Conservation (phyloP, 2,797 vertebrate species). For the Margarornis squamiger region DNA sequence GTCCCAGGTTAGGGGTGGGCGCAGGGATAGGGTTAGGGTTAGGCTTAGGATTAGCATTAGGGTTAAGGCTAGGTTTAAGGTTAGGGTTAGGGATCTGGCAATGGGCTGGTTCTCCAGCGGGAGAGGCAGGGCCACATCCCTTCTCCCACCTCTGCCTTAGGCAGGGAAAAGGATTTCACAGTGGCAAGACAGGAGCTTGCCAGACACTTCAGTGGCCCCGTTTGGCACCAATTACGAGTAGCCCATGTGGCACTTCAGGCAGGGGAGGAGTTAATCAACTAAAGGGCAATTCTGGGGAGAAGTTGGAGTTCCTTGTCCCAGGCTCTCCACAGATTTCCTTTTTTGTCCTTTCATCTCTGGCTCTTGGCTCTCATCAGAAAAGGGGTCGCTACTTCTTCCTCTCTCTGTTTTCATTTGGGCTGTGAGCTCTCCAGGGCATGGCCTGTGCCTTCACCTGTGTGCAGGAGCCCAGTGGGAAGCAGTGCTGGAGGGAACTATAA, state of each 20-base stretch:
- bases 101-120: background rate
- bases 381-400: background rate
- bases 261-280: background rate
- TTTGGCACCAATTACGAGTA: background rate
- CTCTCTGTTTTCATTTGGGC: background rate
- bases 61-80: no score
- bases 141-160: background rate
- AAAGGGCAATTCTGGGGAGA: background rate
- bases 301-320: background rate
- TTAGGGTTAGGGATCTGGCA: background rate
- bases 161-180: background rate
- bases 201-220: background rate
- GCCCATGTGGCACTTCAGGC: background rate
- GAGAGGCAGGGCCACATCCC: background rate
- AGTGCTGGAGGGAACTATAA: background rate
- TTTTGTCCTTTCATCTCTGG: background rate
- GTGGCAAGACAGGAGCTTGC: background rate
- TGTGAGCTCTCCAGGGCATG: background rate
- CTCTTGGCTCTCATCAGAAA: background rate
- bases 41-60: no score
- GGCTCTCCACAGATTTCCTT: background rate
- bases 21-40: no score
- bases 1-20: background rate
- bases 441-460: background rate
- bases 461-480: background rate